A percentile compares a stretch with the other conserved stretches of the same genome.
These are phyloP conservation scores for Ennomos fuscantarius DNA, from an alignment of 2,888 invertebrate species.

Conservation along the genomic window DNA sequence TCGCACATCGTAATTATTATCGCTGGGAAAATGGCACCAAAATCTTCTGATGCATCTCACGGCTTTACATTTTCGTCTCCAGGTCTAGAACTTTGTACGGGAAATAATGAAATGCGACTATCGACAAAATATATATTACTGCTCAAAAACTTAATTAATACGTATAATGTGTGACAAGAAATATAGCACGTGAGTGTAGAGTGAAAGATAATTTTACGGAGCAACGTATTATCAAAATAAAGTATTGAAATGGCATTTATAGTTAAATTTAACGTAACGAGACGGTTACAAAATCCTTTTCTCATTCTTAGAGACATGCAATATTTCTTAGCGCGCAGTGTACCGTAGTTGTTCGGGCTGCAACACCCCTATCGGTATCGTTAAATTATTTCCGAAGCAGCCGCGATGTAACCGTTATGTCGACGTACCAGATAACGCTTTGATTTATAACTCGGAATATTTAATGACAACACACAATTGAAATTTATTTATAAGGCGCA, in stretches of 20 bases:
- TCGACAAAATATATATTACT: constrained; percentile 26
- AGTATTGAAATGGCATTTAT: too few relatives aligned
- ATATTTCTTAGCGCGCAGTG: constrained; percentile 10
- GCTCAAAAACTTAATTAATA: constrained; percentile 2
- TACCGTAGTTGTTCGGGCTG: constrained; percentile 35
- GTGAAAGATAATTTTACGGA: too few relatives aligned
- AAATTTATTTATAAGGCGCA: constrained; percentile 79
- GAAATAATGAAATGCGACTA: constrained; percentile 25
- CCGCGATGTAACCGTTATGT: constrained; percentile 72
- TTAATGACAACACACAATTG: constrained; percentile 82
- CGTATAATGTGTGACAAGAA: neutral
- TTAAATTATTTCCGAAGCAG: constrained; percentile 74
- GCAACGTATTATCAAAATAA: too few relatives aligned
- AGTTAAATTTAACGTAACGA: neutral
- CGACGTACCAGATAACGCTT: constrained; percentile 75
- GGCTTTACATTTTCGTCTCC: constrained; percentile 34
- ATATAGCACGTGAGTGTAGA: neutral
- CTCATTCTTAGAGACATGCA: neutral
- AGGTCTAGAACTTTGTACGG: constrained; percentile 14
- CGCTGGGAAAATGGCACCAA: constrained; percentile 79
- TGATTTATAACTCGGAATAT: constrained; percentile 81
- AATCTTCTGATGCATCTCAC: constrained; percentile 57
- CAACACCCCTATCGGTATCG: constrained; percentile 69
- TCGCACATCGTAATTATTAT: constrained; percentile 86
- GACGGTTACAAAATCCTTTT: neutral